Base-by-base conservation (phyloP, 2,113 vertebrate species). In the Mohoua ochrocephala region DNA sequence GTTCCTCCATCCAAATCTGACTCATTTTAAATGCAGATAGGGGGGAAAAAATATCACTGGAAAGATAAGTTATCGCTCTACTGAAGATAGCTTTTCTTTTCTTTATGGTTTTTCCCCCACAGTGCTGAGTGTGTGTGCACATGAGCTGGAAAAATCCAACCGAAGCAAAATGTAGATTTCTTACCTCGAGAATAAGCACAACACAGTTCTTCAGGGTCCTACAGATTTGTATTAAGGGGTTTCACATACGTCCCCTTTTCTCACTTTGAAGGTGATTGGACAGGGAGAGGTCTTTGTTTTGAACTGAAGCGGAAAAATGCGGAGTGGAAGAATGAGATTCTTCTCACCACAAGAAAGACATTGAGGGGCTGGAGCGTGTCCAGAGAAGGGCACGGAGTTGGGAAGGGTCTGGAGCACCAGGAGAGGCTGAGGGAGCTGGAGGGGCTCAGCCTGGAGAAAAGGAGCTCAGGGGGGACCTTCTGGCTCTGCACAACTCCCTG, bases 1-100 rank as follows among this genome's bases (percentile, higher is more conserved):
- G 64, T 13, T 92, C 27, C 47, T 92, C 28, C 89, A 76, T 74
- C 83, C 76, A 91, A 50, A 81, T 92, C 56, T 75, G 42, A n/a
- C 80, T 81, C 56, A 91, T 89, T 89, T 95, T 68, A 91, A 84
- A 87, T 94, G 94, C 74, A 91, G 77, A 87, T 60, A 2, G 30
- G 23, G 49, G 21, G 7, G 14, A 2, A 7, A 31, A 77, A 49
- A 60, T 26, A 84, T 52, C 76, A 23, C 60, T 81, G 76, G 19
- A 52, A 84, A 96, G 89, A 91, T 87, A 96, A 84, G 47, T 84
- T 74, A 84, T 74, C 37, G 0, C 7, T 4, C 33, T 75, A 5
- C 24, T 92, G 71, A 84, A 91, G 89, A 84, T 37, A 57, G 76
- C 47, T 95, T 56, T 93, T 5, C 12, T 68, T 83, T 70, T 18